Percentiles rank a stretch among this genome's conserved stretches.
These are phyloP conservation scores for Agrochola lychnidis DNA, from an alignment of 2,888 invertebrate species.

Conservation along the genomic window DNA sequence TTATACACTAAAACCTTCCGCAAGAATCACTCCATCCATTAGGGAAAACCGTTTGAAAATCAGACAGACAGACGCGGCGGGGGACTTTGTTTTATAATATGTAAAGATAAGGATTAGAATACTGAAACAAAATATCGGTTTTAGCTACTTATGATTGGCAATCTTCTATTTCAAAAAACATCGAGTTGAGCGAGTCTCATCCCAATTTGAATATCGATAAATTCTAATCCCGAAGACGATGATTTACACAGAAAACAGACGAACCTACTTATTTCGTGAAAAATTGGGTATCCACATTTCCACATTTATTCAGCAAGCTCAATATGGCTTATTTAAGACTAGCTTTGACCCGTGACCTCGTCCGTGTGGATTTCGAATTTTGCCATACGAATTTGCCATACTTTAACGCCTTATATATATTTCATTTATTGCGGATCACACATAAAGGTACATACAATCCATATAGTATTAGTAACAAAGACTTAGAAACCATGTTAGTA, in stretches of 20 bases:
- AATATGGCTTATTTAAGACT: constrained; percentile 68
- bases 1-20: too few relatives aligned
- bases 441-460: too few relatives aligned
- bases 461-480: too few relatives aligned
- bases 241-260: constrained; percentile 21
- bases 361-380: not conserved
- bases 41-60: too few relatives aligned
- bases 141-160: constrained; percentile 40
- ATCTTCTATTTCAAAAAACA: constrained; percentile 45
- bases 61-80: too few relatives aligned
- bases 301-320: constrained; percentile 43
- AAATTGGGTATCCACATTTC: constrained; percentile 30
- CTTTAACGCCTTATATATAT: too few relatives aligned
- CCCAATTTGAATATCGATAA: constrained; percentile 58
- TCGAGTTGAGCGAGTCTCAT: constrained; percentile 25
- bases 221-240: constrained; percentile 51
- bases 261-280: constrained; percentile 27
- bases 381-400: too few relatives aligned
- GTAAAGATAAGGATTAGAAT: too few relatives aligned
- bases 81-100: too few relatives aligned
- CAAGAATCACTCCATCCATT: too few relatives aligned
- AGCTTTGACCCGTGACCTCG: not conserved
- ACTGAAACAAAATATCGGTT: constrained; percentile 13
- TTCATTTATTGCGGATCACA: too few relatives aligned
- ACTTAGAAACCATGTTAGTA: too few relatives aligned